phyloP scores from a whole-genome alignment of 2,113 vertebrate genomes.

The Paralichthys olivaceus region DNA sequence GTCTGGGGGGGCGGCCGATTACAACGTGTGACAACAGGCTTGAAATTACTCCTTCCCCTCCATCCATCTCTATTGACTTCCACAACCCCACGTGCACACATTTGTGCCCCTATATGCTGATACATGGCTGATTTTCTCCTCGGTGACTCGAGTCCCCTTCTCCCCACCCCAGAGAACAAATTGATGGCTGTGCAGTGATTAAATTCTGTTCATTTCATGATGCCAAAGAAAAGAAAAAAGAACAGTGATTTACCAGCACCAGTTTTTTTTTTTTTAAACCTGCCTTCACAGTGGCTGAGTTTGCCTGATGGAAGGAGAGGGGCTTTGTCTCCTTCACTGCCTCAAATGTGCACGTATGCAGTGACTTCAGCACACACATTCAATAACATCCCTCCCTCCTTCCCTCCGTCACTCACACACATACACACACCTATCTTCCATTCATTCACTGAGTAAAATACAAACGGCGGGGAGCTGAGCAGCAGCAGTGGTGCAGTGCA shows the following conservation, averaged over 20 bases:
- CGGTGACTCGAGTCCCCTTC: conserved; percentile 51
- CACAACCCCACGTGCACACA: background rate
- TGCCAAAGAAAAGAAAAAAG: conserved; percentile 16
- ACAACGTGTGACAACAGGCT: conserved; percentile 63
- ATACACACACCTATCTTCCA: conserved; percentile 31
- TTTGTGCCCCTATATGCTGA: conserved; percentile 50
- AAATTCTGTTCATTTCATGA: conserved; percentile 44
- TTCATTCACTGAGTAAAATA: conserved; percentile 50
- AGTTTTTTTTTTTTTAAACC: conserved; percentile 22
- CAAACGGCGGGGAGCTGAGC: conserved; percentile 56
- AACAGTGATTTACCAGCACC: conserved; percentile 58
- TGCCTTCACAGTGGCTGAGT: conserved; percentile 46
- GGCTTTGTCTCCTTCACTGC: conserved; percentile 15
- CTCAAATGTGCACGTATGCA: conserved; percentile 18
- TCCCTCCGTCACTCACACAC: background rate
- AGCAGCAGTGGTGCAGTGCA: conserved; percentile 75
- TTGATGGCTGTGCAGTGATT: conserved; percentile 43
- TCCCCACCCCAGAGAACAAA: conserved; percentile 46
- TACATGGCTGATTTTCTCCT: conserved; percentile 57
- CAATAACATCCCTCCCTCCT: background rate
- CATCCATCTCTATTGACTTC: conserved; percentile 60
- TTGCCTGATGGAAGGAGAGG: conserved; percentile 25
- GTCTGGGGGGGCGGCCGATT: conserved; percentile 52
- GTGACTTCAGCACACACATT: conserved; percentile 33
- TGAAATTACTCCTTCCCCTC: conserved; percentile 66